Conservation (phyloP, 1,140 invertebrate genomes). For the Rhopalosiphum maidis region DNA sequence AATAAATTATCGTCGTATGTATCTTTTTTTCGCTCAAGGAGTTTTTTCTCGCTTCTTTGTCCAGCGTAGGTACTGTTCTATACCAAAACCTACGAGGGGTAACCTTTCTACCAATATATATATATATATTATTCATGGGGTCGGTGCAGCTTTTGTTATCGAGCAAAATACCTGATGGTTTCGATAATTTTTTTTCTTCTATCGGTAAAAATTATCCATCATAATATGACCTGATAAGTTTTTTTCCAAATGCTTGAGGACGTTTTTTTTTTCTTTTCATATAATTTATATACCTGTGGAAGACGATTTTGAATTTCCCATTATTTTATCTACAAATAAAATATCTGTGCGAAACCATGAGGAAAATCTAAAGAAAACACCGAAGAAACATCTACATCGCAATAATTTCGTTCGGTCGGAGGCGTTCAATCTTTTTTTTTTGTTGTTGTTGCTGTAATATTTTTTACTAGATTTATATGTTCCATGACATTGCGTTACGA, state of each 20-base stretch:
- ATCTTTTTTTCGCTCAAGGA: neutral
- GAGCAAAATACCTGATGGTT: neutral
- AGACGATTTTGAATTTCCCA: neutral
- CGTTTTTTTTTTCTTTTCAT: neutral
- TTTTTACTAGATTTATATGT: neutral
- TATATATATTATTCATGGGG: neutral
- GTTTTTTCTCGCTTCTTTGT: slow-evolving; percentile 22
- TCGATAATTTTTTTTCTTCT: neutral
- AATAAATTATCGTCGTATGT: slow-evolving; percentile 13
- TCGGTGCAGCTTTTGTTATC: neutral
- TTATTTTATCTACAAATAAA: neutral
- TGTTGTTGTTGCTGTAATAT: neutral
- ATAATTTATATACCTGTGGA: neutral
- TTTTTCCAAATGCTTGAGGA: neutral
- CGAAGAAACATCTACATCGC: neutral
- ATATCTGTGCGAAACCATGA: neutral
- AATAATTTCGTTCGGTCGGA: neutral
- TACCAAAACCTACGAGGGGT: neutral
- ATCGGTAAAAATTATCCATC: neutral
- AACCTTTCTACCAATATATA: neutral
- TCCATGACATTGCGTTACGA: neutral
- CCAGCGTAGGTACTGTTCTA: neutral
- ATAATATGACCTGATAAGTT: neutral
- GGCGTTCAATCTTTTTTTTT: neutral
- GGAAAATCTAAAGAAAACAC: neutral